Evolutionary conservation across 2,888 invertebrate genomes (phyloP).

Genomic region (Troides helena): DNA sequence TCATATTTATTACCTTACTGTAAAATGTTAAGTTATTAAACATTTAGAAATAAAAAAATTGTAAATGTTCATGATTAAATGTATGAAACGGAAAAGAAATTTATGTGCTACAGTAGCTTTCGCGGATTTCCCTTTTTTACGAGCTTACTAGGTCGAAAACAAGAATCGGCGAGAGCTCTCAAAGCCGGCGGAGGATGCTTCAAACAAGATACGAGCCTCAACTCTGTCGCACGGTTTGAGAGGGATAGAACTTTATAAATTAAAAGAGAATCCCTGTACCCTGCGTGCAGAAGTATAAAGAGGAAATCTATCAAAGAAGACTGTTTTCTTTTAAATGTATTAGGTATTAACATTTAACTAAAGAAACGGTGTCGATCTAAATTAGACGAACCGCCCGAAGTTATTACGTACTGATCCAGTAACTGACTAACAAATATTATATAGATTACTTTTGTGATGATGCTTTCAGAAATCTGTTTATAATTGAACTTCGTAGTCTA

Average conservation of each 20-base stretch:
- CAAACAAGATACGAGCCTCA: conserved; percentile 22
- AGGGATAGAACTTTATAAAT: conserved; percentile 16
- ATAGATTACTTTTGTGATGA: too few relatives aligned
- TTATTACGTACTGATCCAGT: too few relatives aligned
- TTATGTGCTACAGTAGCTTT: neutral
- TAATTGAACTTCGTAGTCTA: neutral
- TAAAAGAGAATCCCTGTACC: conserved; percentile 13
- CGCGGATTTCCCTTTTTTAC: conserved; percentile 15
- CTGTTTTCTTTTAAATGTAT: neutral
- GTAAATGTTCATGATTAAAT: too few relatives aligned
- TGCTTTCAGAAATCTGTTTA: too few relatives aligned
- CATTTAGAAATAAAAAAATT: too few relatives aligned
- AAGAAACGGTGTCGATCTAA: too few relatives aligned
- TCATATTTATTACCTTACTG: too few relatives aligned
- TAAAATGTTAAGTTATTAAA: too few relatives aligned
- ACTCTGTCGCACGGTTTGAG: conserved; percentile 4
- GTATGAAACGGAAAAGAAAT: too few relatives aligned
- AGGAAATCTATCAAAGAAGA: neutral
- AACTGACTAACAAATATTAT: too few relatives aligned
- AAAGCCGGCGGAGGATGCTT: conserved; percentile 18
- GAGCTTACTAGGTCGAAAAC: conserved; percentile 15
- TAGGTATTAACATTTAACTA: too few relatives aligned
- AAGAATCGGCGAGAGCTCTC: conserved; percentile 21
- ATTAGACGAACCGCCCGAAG: too few relatives aligned
- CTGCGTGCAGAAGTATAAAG: neutral